phyloP scores from a whole-genome alignment of 2,888 invertebrate species.

The Platycheirus rosarum region DNA sequence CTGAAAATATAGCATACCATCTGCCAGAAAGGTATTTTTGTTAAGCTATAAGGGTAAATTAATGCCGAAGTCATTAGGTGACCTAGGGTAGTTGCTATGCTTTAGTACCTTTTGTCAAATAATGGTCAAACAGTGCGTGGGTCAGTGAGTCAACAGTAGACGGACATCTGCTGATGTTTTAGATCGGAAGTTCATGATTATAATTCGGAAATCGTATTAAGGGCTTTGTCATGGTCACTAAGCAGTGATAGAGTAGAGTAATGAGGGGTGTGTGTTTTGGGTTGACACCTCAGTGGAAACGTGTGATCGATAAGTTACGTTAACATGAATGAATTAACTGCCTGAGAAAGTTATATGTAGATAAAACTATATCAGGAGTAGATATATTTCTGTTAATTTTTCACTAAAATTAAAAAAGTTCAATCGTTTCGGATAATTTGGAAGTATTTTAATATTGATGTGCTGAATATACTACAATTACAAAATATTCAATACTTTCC shows the following conservation, averaged over 20 bases:
- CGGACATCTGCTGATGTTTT: conserved; percentile 62
- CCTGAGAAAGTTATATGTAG: too few relatives aligned
- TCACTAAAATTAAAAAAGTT: too few relatives aligned
- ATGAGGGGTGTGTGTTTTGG: conserved; percentile 13
- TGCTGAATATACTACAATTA: too few relatives aligned
- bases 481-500: too few relatives aligned
- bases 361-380: too few relatives aligned
- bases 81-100: conserved; percentile 20
- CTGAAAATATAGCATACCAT: conserved; percentile 18
- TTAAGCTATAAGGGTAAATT: conserved; percentile 12
- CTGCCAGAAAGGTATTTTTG: conserved; percentile 37
- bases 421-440: too few relatives aligned
- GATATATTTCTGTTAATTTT: too few relatives aligned
- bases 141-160: conserved; percentile 19
- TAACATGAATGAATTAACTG: conserved; percentile 17
- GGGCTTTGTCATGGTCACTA: conserved; percentile 52
- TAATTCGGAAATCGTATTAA: conserved; percentile 48
- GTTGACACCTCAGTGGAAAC: conserved; percentile 33
- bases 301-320: conserved; percentile 23
- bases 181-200: conserved; percentile 38
- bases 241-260: conserved; percentile 13
- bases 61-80: conserved; percentile 37
- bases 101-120: conserved; percentile 26
- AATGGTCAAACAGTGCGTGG: conserved; percentile 50
- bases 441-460: too few relatives aligned